These are phyloP conservation scores for Rhopalosiphum maidis DNA, from an alignment of 1,140 invertebrate genomes.

Conservation along the genomic window DNA sequence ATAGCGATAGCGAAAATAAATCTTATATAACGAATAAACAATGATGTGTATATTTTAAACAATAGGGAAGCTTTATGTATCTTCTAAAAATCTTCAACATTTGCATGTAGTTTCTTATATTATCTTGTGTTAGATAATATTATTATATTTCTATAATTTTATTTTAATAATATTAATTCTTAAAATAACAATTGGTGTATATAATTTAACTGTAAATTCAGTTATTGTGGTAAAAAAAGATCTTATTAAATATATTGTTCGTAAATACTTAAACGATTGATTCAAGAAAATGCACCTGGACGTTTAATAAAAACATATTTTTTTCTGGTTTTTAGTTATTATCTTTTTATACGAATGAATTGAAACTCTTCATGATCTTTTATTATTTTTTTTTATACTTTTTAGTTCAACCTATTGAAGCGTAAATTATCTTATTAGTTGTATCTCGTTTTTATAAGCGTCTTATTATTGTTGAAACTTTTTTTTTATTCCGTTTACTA, in stretches of 20 bases:
- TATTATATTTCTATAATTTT: too few relatives aligned
- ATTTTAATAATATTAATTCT: too few relatives aligned
- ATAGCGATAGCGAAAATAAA: neutral
- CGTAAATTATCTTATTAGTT: slow-evolving; percentile 21
- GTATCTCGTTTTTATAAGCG: neutral
- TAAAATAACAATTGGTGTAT: neutral
- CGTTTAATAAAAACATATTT: neutral
- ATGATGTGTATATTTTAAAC: neutral
- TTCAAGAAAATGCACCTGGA: neutral
- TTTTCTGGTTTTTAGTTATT: neutral
- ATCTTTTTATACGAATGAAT: slow-evolving; percentile 9
- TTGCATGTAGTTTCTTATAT: neutral
- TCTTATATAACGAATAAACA: neutral
- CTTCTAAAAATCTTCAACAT: neutral
- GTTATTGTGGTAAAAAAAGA: neutral
- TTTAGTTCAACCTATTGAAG: slow-evolving; percentile 6
- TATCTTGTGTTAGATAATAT: too few relatives aligned
- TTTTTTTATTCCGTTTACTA: neutral
- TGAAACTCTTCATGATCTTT: neutral
- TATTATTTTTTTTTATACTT: slow-evolving; percentile 13
- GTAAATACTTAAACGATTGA: neutral
- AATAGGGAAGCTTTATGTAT: neutral
- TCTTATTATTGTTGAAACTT: slow-evolving; percentile 13
- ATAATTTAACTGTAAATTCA: neutral
- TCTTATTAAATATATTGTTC: neutral